Conservation (phyloP, 2,888 invertebrate genomes). For the Thumatha senex region DNA sequence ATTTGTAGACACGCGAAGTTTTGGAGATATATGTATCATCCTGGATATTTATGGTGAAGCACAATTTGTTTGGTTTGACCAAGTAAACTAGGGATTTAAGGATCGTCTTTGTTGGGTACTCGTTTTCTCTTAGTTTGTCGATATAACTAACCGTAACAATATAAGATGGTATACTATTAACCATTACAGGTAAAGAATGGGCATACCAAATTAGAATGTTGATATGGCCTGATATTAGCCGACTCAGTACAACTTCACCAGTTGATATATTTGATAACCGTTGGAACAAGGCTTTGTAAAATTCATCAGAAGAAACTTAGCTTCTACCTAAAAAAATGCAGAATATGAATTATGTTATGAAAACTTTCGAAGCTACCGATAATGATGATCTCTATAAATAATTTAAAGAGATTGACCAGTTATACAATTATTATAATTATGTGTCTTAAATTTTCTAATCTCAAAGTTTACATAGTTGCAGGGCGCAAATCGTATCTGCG, state of each 20-base stretch:
- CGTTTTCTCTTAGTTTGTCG: neutral
- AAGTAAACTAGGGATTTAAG: slow-evolving; percentile 7
- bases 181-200: neutral
- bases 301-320: too few relatives aligned
- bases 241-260: neutral
- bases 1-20: slow-evolving; percentile 22
- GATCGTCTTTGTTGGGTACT: too few relatives aligned
- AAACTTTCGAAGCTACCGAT: too few relatives aligned
- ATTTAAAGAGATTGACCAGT: too few relatives aligned
- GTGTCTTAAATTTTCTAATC: neutral
- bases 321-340: too few relatives aligned
- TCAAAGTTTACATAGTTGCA: neutral
- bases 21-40: slow-evolving; percentile 27
- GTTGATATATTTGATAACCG: too few relatives aligned
- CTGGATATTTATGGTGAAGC: slow-evolving; percentile 18
- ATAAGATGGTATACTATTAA: neutral
- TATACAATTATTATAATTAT: too few relatives aligned
- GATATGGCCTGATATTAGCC: neutral
- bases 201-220: neutral
- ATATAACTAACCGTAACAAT: neutral
- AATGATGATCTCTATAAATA: too few relatives aligned
- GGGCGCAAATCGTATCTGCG: slow-evolving; percentile 3
- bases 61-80: slow-evolving; percentile 11
- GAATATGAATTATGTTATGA: too few relatives aligned
- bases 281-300: too few relatives aligned